phyloP scores from a whole-genome alignment of 2,888 invertebrate genomes.

The Drosophila nigritarsus region DNA sequence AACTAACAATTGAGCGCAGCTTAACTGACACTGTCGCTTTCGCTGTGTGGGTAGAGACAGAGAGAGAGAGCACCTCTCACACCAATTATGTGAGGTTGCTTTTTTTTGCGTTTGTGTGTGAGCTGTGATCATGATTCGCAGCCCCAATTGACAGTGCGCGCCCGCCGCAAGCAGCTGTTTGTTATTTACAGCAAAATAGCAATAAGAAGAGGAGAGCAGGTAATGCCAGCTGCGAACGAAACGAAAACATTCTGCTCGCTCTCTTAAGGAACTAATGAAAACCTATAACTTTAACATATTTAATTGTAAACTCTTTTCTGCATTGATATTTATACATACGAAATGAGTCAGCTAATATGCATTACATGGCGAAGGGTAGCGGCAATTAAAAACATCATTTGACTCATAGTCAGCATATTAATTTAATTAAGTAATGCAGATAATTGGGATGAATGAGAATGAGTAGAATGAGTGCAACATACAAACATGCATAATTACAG shows the following conservation, averaged over 20 bases:
- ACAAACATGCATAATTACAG: not conserved
- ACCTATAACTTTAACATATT: not conserved
- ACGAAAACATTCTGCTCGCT: not conserved
- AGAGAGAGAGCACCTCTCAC: slow-evolving; percentile 12
- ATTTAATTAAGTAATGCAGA: slow-evolving; percentile 75
- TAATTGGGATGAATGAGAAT: no score
- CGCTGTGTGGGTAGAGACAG: slow-evolving; percentile 21
- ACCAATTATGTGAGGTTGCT: not conserved
- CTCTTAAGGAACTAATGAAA: slow-evolving; percentile 1
- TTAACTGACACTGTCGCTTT: slow-evolving; percentile 44
- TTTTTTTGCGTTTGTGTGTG: slow-evolving; percentile 18
- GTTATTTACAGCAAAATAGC: slow-evolving; percentile 30
- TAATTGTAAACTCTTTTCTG: not conserved
- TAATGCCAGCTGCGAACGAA: not conserved
- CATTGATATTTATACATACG: not conserved
- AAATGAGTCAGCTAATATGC: slow-evolving; percentile 21
- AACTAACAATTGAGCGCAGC: slow-evolving; percentile 45
- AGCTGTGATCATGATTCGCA: slow-evolving; percentile 56
- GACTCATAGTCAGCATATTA: slow-evolving; percentile 59
- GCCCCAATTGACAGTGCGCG: slow-evolving; percentile 23
- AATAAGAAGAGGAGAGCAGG: slow-evolving; percentile 21
- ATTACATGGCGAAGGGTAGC: slow-evolving; percentile 13
- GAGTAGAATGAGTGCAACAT: slow-evolving; percentile 16
- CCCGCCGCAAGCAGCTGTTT: slow-evolving; percentile 66
- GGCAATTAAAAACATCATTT: slow-evolving; percentile 64